phyloP scores from a whole-genome alignment of 1,140 invertebrate species.

The Trichoplusia ni region DNA sequence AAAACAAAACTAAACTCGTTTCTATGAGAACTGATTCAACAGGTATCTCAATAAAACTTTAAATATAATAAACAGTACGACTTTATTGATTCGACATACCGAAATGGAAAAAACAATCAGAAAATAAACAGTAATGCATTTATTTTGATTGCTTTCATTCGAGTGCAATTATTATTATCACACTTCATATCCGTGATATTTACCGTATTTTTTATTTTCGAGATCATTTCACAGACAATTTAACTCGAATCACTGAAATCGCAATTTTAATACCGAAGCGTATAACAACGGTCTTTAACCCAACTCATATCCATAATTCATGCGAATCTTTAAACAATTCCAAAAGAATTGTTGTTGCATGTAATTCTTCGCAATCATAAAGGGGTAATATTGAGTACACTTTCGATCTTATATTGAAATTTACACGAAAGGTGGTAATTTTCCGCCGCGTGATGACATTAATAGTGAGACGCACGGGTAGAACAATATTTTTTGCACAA shows the following conservation, averaged over 20 bases:
- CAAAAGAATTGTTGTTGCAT: constrained; percentile 48
- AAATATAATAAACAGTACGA: constrained; percentile 1
- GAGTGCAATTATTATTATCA: constrained; percentile 20
- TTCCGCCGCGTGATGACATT: constrained; percentile 70
- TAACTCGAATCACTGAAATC: constrained; percentile 55
- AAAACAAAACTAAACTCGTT: constrained; percentile 12
- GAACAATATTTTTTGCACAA: constrained; percentile 65
- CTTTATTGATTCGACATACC: constrained; percentile 18
- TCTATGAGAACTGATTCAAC: constrained; percentile 13
- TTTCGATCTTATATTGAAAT: constrained; percentile 71
- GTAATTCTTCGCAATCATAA: constrained; percentile 55
- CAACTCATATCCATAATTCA: constrained; percentile 66
- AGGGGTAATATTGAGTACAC: constrained; percentile 50
- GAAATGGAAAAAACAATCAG: constrained; percentile 9
- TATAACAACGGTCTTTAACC: constrained; percentile 55
- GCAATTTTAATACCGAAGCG: constrained; percentile 52
- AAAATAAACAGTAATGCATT: neutral
- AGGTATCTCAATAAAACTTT: constrained; percentile 13
- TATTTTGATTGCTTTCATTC: constrained; percentile 26
- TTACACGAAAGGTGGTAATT: constrained; percentile 73
- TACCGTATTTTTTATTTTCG: constrained; percentile 34
- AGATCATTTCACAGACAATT: constrained; percentile 68
- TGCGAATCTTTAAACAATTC: constrained; percentile 57
- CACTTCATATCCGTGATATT: constrained; percentile 27
- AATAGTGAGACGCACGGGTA: constrained; percentile 59